These are phyloP conservation scores for Neoscelio sp. DNA, from an alignment of 2,888 invertebrate genomes.

Conservation along the genomic window DNA sequence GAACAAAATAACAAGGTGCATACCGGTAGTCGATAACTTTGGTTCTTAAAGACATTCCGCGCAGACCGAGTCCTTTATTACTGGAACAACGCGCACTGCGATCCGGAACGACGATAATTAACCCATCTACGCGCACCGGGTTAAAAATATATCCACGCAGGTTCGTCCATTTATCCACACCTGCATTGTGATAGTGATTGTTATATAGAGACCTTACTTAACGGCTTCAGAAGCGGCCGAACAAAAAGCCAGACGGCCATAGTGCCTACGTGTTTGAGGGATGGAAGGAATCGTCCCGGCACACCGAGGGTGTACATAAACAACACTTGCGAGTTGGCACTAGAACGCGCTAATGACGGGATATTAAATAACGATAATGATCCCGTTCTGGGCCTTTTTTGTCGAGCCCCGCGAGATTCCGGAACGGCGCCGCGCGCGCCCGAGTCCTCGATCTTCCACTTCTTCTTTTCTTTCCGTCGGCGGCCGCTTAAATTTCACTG, in stretches of 20 bases:
- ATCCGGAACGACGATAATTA: slow-evolving; percentile 78
- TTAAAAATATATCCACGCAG: slow-evolving; percentile 55
- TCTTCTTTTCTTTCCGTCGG: slow-evolving; percentile 39
- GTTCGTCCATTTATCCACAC: slow-evolving; percentile 57
- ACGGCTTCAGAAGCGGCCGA: not conserved
- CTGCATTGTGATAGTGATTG: slow-evolving; percentile 62
- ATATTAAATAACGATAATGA: slow-evolving; percentile 83
- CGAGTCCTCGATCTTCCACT: slow-evolving; percentile 58
- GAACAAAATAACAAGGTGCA: slow-evolving; percentile 69
- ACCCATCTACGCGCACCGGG: slow-evolving; percentile 74
- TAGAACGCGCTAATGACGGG: slow-evolving; percentile 82
- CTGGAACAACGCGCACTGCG: slow-evolving; percentile 66
- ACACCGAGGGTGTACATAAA: slow-evolving; percentile 78
- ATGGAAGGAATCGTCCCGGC: slow-evolving; percentile 69
- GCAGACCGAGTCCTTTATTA: slow-evolving; percentile 67
- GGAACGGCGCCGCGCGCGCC: slow-evolving; percentile 65
- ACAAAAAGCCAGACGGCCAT: slow-evolving; percentile 54
- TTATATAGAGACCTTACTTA: slow-evolving; percentile 63
- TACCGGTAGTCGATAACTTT: slow-evolving; percentile 76
- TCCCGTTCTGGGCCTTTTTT: slow-evolving; percentile 76
- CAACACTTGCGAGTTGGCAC: slow-evolving; percentile 79
- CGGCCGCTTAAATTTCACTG: slow-evolving; percentile 75
- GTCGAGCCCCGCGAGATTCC: slow-evolving; percentile 64
- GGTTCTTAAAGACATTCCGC: slow-evolving; percentile 70
- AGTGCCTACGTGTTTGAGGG: slow-evolving; percentile 26